Conservation (phyloP, 2,888 invertebrate species). For the Thalpophila matura region DNA sequence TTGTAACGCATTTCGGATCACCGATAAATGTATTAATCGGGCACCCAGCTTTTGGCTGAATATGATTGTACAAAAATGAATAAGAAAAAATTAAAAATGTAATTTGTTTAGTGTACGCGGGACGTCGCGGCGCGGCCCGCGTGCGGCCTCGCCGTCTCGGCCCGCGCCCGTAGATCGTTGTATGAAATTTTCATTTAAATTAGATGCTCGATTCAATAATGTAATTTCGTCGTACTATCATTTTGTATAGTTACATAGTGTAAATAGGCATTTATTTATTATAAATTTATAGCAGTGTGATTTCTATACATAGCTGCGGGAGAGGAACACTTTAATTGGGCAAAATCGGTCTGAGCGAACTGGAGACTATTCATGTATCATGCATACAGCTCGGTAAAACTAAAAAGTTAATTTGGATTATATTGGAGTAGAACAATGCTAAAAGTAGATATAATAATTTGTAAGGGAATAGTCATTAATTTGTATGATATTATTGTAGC, state of each 20-base stretch:
- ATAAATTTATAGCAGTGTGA: slow-evolving; percentile 90
- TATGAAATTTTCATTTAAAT: slow-evolving; percentile 85
- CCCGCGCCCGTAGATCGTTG: slow-evolving; percentile 82
- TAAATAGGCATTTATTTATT: slow-evolving; percentile 91
- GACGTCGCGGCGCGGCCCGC: slow-evolving; percentile 62
- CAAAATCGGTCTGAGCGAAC: slow-evolving; percentile 84
- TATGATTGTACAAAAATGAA: slow-evolving; percentile 88
- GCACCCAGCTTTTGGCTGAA: slow-evolving; percentile 87
- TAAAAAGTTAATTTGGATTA: slow-evolving; percentile 84
- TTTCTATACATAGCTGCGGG: slow-evolving; percentile 89
- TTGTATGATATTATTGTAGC: slow-evolving; percentile 91
- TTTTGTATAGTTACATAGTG: slow-evolving; percentile 91
- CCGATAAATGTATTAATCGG: slow-evolving; percentile 85
- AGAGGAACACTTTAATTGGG: slow-evolving; percentile 83
- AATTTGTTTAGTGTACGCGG: slow-evolving; percentile 80
- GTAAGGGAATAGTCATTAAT: slow-evolving; percentile 91
- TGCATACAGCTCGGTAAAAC: slow-evolving; percentile 82
- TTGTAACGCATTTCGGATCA: slow-evolving; percentile 85
- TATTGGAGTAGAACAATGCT: slow-evolving; percentile 90
- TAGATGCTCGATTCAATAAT: slow-evolving; percentile 88
- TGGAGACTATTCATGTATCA: slow-evolving; percentile 81
- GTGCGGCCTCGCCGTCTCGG: slow-evolving; percentile 63
- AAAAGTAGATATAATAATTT: slow-evolving; percentile 89
- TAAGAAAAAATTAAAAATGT: slow-evolving; percentile 83
- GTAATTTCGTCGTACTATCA: slow-evolving; percentile 89